A percentile compares a stretch with the other conserved stretches of the same genome.
phyloP scores from a whole-genome alignment of 23 tunicate species.

The Halocynthia aurantium region DNA sequence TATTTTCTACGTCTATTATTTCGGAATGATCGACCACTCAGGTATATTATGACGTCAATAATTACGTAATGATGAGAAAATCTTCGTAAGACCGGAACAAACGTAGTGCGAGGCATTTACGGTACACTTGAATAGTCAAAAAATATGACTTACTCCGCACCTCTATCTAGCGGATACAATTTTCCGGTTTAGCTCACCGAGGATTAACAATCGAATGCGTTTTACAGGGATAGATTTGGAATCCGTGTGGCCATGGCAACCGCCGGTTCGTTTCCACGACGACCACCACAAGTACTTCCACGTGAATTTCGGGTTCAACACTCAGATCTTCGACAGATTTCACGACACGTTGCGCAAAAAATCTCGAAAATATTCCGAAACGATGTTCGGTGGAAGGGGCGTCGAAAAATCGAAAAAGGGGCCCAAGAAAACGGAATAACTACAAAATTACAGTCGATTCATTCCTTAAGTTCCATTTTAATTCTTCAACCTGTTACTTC shows the following conservation, averaged over 20 bases:
- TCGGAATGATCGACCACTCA: slow-evolving; percentile 84
- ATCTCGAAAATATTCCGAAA: slow-evolving; percentile 45
- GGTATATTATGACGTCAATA: slow-evolving; percentile 17
- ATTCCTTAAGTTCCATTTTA: too few relatives aligned
- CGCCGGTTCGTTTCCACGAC: slow-evolving; percentile 92
- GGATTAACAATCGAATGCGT: too few relatives aligned
- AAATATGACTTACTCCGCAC: too few relatives aligned
- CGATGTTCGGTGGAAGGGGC: slow-evolving; percentile 62
- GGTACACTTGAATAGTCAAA: too few relatives aligned
- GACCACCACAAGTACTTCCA: slow-evolving; percentile 85
- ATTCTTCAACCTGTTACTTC: too few relatives aligned
- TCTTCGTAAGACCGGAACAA: too few relatives aligned
- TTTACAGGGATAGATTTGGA: slow-evolving; percentile 58
- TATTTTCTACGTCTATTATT: slow-evolving; percentile 55
- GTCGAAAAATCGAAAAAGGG: background rate
- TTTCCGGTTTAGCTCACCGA: too few relatives aligned
- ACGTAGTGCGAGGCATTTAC: too few relatives aligned
- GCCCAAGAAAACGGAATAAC: too few relatives aligned
- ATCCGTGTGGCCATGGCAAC: slow-evolving; percentile 89
- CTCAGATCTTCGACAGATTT: slow-evolving; percentile 61
- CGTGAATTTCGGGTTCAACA: slow-evolving; percentile 88
- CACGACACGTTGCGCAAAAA: slow-evolving; percentile 65
- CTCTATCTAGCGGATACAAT: too few relatives aligned
- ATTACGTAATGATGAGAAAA: background rate
- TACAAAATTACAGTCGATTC: too few relatives aligned